These are phyloP conservation scores for Cyprinella venusta DNA, from an alignment of 2,797 vertebrate genomes.

Conservation along the genomic window DNA sequence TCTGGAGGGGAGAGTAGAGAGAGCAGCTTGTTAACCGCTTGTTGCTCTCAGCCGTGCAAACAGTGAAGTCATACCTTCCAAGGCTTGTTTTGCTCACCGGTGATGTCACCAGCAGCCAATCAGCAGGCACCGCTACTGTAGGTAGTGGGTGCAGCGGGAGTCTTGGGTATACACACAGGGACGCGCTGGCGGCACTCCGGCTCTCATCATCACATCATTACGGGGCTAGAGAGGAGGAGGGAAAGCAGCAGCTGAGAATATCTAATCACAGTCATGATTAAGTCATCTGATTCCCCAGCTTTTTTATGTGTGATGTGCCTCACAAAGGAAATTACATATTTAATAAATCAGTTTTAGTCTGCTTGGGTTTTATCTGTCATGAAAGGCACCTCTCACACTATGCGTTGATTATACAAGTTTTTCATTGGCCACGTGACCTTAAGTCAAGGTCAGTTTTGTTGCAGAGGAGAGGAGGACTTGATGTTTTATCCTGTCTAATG, in stretches of 20 bases:
- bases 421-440: constrained; percentile 61
- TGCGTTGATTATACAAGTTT: constrained; percentile 31
- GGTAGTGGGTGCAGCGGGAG: constrained; percentile 60
- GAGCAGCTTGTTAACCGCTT: constrained; percentile 62
- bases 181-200: constrained; percentile 66
- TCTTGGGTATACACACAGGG: constrained; percentile 55
- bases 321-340: constrained; percentile 42
- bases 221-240: constrained; percentile 34
- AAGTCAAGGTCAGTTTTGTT: constrained; percentile 64
- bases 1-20: constrained; percentile 56
- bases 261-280: constrained; percentile 45
- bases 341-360: constrained; percentile 42
- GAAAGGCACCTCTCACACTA: constrained; percentile 41
- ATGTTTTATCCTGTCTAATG: constrained; percentile 12
- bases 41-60: constrained; percentile 70
- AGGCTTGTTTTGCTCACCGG: constrained; percentile 74
- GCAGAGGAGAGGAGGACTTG: not conserved
- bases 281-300: constrained; percentile 45
- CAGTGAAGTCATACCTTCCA: constrained; percentile 83
- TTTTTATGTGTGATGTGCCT: constrained; percentile 43
- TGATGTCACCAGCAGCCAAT: constrained; percentile 85
- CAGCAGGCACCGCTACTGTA: constrained; percentile 70
- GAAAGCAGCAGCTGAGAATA: constrained; percentile 48
- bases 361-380: constrained; percentile 16
- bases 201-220: constrained; percentile 66